phyloP scores from a whole-genome alignment of 2,888 invertebrate species.

The Tetragnatha montana region DNA sequence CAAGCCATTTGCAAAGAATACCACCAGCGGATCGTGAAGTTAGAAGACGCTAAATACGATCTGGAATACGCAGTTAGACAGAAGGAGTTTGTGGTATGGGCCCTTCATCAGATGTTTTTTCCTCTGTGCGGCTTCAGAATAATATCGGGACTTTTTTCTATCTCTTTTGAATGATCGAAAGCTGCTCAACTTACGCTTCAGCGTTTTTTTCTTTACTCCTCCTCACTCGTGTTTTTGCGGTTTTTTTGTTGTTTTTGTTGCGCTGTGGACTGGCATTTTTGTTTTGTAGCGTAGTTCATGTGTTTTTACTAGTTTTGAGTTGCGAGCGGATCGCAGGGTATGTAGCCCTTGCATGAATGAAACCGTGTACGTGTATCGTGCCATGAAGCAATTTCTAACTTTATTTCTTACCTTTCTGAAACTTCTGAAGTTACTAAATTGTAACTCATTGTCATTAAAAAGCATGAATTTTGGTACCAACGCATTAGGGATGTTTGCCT shows the following conservation, averaged over 20 bases:
- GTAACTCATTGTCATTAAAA: background rate
- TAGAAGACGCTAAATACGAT: constrained; percentile 99
- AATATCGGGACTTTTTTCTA: constrained; percentile 39
- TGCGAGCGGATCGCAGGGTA: background rate
- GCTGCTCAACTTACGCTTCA: constrained; percentile 63
- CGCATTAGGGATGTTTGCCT: too few species aligned
- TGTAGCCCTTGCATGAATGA: background rate
- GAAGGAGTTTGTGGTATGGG: constrained; percentile 97
- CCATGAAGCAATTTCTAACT: background rate
- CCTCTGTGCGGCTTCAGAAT: background rate
- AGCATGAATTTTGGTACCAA: background rate
- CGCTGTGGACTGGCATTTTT: constrained; percentile 47
- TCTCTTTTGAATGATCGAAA: constrained; percentile 37
- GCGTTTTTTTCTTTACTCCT: constrained; percentile 27
- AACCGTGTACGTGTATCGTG: background rate
- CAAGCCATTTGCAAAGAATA: constrained; percentile 96
- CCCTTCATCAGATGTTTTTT: constrained; percentile 27
- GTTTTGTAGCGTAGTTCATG: constrained; percentile 12
- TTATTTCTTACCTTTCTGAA: background rate
- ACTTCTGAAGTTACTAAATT: background rate
- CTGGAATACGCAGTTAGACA: constrained; percentile 99
- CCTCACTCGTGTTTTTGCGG: constrained; percentile 27
- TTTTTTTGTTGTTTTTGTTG: constrained; percentile 27
- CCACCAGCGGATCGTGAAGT: constrained; percentile 96
- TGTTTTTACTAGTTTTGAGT: constrained; percentile 35